Conservation (phyloP, 35 echinoderm and acorn worm genomes). For the Apostichopus japonicus region DNA sequence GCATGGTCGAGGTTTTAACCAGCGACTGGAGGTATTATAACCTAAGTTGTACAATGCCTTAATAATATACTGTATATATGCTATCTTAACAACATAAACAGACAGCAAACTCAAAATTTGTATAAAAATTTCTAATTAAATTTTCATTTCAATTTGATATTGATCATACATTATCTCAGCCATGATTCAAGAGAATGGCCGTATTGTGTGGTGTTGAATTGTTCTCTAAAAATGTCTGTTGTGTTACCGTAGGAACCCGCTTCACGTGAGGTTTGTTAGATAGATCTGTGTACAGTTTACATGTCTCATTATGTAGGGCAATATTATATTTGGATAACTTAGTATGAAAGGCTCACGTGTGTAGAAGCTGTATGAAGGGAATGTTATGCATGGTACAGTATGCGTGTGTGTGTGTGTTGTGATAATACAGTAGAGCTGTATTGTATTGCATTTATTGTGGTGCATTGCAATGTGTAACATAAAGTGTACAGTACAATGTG, state of each 20-base stretch:
- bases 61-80: no score
- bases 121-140: background rate
- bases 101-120: background rate
- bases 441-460: no score
- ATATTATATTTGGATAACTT: background rate
- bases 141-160: background rate
- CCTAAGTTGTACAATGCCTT: no score
- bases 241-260: no score
- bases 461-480: no score
- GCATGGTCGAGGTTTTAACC: background rate
- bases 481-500: no score
- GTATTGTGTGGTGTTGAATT: background rate
- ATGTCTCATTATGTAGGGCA: background rate
- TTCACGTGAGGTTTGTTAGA: no score
- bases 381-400: background rate
- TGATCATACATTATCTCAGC: background rate
- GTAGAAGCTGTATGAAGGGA: background rate
- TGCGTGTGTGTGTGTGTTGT: background rate
- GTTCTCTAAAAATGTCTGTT: background rate
- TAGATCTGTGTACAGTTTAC: no score
- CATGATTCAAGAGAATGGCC: background rate
- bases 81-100: no score
- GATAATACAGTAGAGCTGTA: background rate
- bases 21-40: background rate
- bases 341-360: background rate